These are phyloP conservation scores for Epinephelus malabaricus DNA, from an alignment of 2,797 vertebrate species.

Conservation along the genomic window DNA sequence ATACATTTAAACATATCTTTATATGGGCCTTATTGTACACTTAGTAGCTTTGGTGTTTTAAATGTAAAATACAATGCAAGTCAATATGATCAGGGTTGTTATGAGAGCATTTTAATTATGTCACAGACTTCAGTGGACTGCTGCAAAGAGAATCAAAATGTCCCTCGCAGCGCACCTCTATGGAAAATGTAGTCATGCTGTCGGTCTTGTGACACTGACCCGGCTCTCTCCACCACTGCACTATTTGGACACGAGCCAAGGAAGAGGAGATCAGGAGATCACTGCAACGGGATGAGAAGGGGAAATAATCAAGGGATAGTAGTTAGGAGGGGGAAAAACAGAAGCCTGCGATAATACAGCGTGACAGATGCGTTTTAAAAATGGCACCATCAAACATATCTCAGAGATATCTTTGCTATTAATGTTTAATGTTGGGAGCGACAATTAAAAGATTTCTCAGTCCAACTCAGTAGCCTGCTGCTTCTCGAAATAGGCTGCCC, in stretches of 20 bases:
- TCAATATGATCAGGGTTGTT: neutral
- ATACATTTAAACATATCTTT: neutral
- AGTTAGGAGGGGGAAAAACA: neutral
- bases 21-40: neutral
- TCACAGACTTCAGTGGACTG: neutral
- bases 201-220: conserved; percentile 87
- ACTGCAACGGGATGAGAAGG: conserved; percentile 55
- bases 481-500: conserved; percentile 65
- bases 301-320: conserved; percentile 44
- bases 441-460: conserved; percentile 12
- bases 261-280: conserved; percentile 66
- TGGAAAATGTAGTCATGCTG: conserved; percentile 86
- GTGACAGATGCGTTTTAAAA: neutral
- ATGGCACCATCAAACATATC: neutral
- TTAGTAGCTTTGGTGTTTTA: neutral
- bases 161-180: conserved; percentile 61
- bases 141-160: conserved; percentile 9
- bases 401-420: neutral
- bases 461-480: conserved; percentile 45
- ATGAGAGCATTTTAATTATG: neutral
- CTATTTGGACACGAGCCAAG: conserved; percentile 74
- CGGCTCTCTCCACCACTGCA: conserved; percentile 65
- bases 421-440: neutral
- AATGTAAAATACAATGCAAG: neutral
- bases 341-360: neutral